These are phyloP conservation scores for Riptortus pedestris DNA, from an alignment of 1,140 invertebrate genomes.

Conservation along the genomic window DNA sequence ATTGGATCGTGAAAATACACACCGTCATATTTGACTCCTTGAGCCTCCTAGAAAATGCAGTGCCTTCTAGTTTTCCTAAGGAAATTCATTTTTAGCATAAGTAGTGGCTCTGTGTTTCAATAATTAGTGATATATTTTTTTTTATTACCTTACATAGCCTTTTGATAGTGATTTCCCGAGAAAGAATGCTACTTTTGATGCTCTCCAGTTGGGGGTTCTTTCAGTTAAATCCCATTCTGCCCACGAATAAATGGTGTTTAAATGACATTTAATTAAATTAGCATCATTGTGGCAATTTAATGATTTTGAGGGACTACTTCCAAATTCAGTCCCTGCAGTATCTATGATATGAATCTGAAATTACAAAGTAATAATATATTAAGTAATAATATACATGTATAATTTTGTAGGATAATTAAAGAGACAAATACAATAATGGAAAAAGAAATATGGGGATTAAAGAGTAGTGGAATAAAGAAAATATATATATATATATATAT, in stretches of 20 bases:
- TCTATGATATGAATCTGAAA: conserved; percentile 8
- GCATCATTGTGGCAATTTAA: background rate
- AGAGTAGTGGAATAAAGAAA: too few relatives aligned
- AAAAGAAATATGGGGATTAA: too few relatives aligned
- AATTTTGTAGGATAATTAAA: too few relatives aligned
- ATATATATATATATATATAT: too few relatives aligned
- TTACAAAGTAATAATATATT: too few relatives aligned
- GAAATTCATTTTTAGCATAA: background rate
- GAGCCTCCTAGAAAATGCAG: too few relatives aligned
- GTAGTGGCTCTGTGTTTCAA: background rate
- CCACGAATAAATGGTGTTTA: background rate
- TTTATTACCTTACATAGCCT: background rate
- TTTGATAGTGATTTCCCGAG: background rate
- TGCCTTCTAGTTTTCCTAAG: too few relatives aligned
- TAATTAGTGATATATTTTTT: too few relatives aligned
- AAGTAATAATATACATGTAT: too few relatives aligned
- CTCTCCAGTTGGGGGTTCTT: background rate
- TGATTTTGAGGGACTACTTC: background rate
- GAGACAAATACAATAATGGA: too few relatives aligned
- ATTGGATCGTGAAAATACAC: too few relatives aligned
- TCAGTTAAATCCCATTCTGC: background rate
- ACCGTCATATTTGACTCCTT: too few relatives aligned
- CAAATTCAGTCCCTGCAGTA: background rate
- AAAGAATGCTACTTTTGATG: background rate
- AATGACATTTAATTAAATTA: background rate